These are phyloP conservation scores for Dipodomys spectabilis DNA, from an alignment of 2,113 vertebrate species.

Conservation along the genomic window DNA sequence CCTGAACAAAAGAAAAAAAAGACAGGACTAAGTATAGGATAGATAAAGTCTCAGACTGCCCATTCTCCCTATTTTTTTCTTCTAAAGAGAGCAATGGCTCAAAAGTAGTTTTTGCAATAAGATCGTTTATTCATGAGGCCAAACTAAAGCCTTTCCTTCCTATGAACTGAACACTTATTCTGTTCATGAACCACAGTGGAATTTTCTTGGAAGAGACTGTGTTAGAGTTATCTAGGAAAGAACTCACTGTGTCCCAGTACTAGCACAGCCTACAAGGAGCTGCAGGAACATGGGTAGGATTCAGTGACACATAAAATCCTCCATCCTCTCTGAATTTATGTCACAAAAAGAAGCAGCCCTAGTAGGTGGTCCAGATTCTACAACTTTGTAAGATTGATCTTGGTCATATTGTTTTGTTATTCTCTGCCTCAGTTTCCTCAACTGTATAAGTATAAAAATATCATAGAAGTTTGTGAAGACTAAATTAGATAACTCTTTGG, in stretches of 20 bases:
- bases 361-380: neutral
- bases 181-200: neutral
- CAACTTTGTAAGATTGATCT: neutral
- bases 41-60: neutral
- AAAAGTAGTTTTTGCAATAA: slow-evolving; percentile 5
- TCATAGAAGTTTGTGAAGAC: neutral
- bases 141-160: neutral
- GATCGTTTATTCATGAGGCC: neutral
- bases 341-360: neutral
- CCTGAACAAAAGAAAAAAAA: neutral
- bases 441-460: neutral
- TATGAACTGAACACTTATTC: neutral
- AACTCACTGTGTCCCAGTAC: neutral
- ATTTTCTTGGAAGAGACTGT: neutral
- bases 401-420: neutral
- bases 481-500: neutral
- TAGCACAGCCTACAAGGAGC: neutral
- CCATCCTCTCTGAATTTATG: neutral
- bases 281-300: neutral
- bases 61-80: neutral
- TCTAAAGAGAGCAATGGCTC: neutral
- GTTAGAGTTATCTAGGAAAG: neutral
- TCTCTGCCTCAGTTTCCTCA: neutral
- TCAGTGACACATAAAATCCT: neutral
- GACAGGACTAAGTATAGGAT: neutral